These are phyloP conservation scores for Gymnocephalus cernua DNA, from an alignment of 2,113 vertebrate species.

Conservation along the genomic window DNA sequence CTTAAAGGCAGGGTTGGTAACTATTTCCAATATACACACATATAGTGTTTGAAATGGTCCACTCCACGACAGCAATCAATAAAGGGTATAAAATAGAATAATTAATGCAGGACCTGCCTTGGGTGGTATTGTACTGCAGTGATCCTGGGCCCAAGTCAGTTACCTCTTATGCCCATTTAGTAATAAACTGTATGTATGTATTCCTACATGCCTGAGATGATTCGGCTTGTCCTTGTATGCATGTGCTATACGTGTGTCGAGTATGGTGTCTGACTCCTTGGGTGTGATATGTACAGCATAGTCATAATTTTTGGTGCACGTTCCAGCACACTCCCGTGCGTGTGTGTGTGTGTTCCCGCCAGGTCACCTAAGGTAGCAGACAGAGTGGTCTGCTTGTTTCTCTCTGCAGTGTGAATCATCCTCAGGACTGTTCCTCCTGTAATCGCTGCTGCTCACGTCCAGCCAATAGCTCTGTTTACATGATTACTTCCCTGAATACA, in stretches of 20 bases:
- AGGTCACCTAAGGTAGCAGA: constrained; percentile 67
- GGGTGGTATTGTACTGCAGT: constrained; percentile 16
- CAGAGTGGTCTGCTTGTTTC: constrained; percentile 28
- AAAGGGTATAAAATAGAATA: too few relatives aligned
- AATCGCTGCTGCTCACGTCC: constrained; percentile 60
- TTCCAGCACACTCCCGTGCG: constrained; percentile 24
- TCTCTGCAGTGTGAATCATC: constrained; percentile 52
- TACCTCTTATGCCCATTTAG: constrained; percentile 7
- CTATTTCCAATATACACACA: too few relatives aligned
- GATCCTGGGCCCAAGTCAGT: constrained; percentile 4
- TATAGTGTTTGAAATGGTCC: too few relatives aligned
- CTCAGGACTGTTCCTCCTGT: constrained; percentile 39
- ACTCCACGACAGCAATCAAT: too few relatives aligned
- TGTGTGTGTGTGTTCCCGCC: constrained; percentile 38
- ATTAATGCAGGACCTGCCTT: background rate
- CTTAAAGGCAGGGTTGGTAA: too few relatives aligned
- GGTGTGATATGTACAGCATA: background rate
- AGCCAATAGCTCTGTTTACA: constrained; percentile 60
- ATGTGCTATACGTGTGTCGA: background rate
- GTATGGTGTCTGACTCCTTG: background rate
- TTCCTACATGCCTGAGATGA: constrained; percentile 13
- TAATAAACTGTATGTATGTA: constrained; percentile 21
- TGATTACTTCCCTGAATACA: constrained; percentile 68
- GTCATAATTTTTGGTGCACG: constrained; percentile 5
- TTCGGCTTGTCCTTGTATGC: constrained; percentile 45